Conservation (phyloP, 2,888 invertebrate genomes). For the Pedicia rivosa region DNA sequence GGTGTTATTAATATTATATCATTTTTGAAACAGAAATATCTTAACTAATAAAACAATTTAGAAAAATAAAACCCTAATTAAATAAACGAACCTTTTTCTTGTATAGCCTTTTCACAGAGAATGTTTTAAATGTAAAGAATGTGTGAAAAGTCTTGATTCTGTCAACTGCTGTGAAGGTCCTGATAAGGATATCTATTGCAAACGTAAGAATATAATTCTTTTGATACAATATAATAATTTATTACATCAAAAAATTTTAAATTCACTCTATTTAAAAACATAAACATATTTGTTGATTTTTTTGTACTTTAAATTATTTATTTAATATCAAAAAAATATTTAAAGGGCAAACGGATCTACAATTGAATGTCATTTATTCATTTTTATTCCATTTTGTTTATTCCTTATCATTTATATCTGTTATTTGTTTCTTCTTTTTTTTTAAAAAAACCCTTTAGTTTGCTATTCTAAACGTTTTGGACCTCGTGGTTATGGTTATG, state of each 20-base stretch:
- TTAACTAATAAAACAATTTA: background rate
- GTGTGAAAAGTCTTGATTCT: constrained; percentile 77
- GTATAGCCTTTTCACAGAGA: constrained; percentile 61
- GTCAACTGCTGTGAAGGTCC: constrained; percentile 86
- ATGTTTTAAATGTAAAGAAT: constrained; percentile 85
- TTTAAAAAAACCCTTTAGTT: constrained; percentile 35
- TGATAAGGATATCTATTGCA: constrained; percentile 93
- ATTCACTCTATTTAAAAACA: no score
- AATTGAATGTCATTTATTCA: no score
- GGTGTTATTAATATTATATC: no score
- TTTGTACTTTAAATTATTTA: no score
- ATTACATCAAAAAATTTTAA: background rate
- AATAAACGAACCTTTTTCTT: background rate
- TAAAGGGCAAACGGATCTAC: no score
- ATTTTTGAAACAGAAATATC: background rate
- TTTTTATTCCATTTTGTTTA: background rate
- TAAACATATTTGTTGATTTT: no score
- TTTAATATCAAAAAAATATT: background rate
- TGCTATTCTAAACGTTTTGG: constrained; percentile 97
- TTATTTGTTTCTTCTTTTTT: constrained; percentile 3
- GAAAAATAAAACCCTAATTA: background rate
- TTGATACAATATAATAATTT: no score
- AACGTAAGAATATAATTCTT: constrained; percentile 46
- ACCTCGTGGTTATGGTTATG: constrained; percentile 94
- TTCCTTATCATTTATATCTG: background rate